A percentile compares a stretch with the other conserved stretches of the same genome.
Evolutionary conservation across 2,888 invertebrate genomes (phyloP).

Genomic region (Meta bourneti): DNA sequence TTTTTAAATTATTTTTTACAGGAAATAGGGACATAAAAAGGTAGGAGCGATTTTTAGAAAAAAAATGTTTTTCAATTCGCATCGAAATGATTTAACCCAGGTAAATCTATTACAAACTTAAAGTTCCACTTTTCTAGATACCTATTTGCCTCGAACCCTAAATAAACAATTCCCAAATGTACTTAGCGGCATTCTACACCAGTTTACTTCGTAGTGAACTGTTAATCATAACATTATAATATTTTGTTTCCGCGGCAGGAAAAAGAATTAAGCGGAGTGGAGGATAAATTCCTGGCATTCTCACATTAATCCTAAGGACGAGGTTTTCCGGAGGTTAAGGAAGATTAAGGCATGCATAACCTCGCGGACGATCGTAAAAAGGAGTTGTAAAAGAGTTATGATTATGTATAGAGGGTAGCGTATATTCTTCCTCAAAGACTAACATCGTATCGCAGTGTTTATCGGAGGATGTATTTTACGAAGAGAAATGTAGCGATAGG

Average conservation of each 20-base stretch:
- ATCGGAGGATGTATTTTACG: not conserved
- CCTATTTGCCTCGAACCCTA: too few species aligned
- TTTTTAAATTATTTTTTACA: too few species aligned
- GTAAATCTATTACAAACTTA: not conserved
- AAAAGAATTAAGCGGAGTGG: constrained; percentile 60
- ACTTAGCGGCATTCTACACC: not conserved
- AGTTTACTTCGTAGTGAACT: not conserved
- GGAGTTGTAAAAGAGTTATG: constrained; percentile 69
- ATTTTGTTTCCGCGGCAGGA: constrained; percentile 23
- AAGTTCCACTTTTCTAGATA: too few species aligned
- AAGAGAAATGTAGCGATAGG: not conserved
- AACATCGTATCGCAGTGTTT: constrained; percentile 23
- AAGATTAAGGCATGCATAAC: constrained; percentile 24
- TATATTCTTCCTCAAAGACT: constrained; percentile 29
- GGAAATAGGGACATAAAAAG: too few species aligned
- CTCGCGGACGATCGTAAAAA: constrained; percentile 53
- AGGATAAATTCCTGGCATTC: constrained; percentile 60
- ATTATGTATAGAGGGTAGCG: constrained; percentile 54
- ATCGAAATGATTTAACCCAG: not conserved
- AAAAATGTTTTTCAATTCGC: not conserved
- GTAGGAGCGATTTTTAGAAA: not conserved
- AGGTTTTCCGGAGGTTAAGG: constrained; percentile 45
- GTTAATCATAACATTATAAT: constrained; percentile 49
- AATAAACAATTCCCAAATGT: too few species aligned
- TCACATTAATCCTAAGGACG: constrained; percentile 58